These are phyloP conservation scores for Tineola bisselliella DNA, from an alignment of 2,888 invertebrate genomes.

Conservation along the genomic window DNA sequence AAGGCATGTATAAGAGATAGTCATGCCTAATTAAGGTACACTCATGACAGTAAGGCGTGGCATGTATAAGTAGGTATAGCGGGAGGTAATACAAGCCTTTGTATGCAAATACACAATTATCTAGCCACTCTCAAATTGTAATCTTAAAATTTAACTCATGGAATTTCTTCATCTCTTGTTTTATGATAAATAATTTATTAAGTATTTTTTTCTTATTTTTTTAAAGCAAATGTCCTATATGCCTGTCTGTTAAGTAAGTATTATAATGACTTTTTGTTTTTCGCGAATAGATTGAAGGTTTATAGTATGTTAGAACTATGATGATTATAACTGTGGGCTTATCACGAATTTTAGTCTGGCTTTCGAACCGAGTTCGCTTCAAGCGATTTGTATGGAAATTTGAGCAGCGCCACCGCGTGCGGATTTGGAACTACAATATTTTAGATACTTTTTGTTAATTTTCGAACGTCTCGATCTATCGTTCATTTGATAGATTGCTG, in stretches of 20 bases:
- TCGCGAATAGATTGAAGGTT: no score
- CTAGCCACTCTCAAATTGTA: conserved; percentile 64
- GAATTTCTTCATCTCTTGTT: conserved; percentile 64
- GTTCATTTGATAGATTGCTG: no score
- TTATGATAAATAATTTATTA: neutral
- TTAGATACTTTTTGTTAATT: no score
- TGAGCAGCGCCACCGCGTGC: no score
- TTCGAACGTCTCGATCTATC: no score
- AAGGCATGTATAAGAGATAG: neutral
- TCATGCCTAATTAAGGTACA: conserved; percentile 61
- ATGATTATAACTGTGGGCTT: no score
- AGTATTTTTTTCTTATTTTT: neutral
- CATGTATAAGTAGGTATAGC: conserved; percentile 35
- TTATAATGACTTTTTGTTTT: no score
- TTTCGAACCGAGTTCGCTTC: no score
- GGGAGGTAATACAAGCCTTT: conserved; percentile 63
- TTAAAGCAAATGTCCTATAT: neutral
- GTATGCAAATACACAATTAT: conserved; percentile 67
- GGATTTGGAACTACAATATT: no score
- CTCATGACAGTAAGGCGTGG: conserved; percentile 63
- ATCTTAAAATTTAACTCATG: conserved; percentile 57
- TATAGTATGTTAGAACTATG: no score
- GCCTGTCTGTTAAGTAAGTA: neutral
- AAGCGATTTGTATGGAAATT: no score
- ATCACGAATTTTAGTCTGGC: no score